Percentiles rank a stretch among this genome's conserved stretches.
Conservation (phyloP, 2,888 invertebrate species). For the Drosophila differens region DNA sequence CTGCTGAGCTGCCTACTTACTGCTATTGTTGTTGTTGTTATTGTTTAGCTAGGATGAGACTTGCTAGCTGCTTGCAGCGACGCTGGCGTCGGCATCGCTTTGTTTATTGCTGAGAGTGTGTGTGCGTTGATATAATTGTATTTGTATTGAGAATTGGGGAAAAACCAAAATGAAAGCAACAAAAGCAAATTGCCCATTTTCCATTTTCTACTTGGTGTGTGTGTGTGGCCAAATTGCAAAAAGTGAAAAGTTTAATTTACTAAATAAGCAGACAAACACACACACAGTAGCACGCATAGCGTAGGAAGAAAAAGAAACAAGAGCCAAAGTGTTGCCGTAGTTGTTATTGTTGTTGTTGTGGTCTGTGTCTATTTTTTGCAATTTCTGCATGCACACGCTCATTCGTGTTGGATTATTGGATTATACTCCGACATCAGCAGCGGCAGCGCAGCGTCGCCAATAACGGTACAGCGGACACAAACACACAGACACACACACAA, state of each 20-base stretch:
- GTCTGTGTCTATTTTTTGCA: conserved; percentile 76
- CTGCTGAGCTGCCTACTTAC: conserved; percentile 27
- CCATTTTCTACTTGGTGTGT: conserved; percentile 60
- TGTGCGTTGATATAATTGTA: conserved; percentile 35
- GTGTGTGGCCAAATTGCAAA: conserved; percentile 65
- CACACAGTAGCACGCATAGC: conserved; percentile 23
- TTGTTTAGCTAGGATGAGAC: conserved; percentile 52
- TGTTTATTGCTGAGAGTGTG: conserved; percentile 48
- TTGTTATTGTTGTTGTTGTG: conserved; percentile 46
- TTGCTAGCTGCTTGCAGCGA: conserved; percentile 50
- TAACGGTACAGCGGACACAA: conserved; percentile 55
- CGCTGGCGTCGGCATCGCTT: conserved; percentile 55
- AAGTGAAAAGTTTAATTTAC: conserved; percentile 82
- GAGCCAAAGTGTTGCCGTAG: conserved; percentile 63
- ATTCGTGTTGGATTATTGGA: conserved; percentile 82
- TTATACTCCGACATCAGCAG: conserved; percentile 60
- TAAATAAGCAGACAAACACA: conserved; percentile 58
- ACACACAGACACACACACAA: conserved; percentile 38
- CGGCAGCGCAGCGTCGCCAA: conserved; percentile 63
- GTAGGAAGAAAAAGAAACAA: conserved; percentile 24
- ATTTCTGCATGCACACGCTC: conserved; percentile 76
- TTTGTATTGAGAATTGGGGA: conserved; percentile 57
- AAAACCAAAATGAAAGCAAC: conserved; percentile 62
- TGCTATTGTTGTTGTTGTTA: conserved; percentile 52
- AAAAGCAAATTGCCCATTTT: conserved; percentile 73